Evolutionary conservation across 2,797 vertebrate genomes (phyloP), one percentile per base, ranked within the genome.

Genomic region (Parauchenoglanis ngamensis): DNA sequence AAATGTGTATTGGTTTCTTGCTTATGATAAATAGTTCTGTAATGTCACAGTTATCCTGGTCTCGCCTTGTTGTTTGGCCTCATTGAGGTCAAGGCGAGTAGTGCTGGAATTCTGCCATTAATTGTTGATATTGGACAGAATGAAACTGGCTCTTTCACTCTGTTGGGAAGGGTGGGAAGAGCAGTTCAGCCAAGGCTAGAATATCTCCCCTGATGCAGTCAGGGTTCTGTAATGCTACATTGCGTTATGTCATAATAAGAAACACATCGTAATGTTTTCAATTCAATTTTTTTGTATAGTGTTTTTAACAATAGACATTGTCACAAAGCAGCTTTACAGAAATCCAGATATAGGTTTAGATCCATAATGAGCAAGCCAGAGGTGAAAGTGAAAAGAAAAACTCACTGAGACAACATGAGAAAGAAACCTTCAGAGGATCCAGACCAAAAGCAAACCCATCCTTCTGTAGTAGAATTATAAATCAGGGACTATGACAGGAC

Each of bases 111-210:
- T 85, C 81, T 6, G 31, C 63, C 84, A 70, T 88, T 87, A 70
- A 87, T 59, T 90, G 52, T 84, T 88, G 87, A 84, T 84, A 70
- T 87, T 90, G 75, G 87, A 86, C 49, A 75, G 87, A 78, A 23
- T 23, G 65, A 65, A 70, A 85, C 13, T 70, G 75, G 79, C 57
- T 79, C 83, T 79, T 73, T 49, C 76, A 78, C 78, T 61, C 54
- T 82, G 35, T 31, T 78, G 59, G 77, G 88, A 88, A 81, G 84
- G 83, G 83, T 88, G 80, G 80, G 85, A 87, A 90, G 84, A 85
- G 80, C 70, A 63, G 57, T 46, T n/a, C 23, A 63, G 78, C 23
- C 78, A 56, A 85, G 82, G 72, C 40, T 73, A 63, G 65, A 52
- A 54, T 57, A 57, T 35, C 12, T 87, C 78, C 82, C 61, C n/a